A percentile compares a stretch with the other conserved stretches of the same genome.
Conservation (phyloP, 2,113 vertebrate species). For the Halcyon senegalensis region DNA sequence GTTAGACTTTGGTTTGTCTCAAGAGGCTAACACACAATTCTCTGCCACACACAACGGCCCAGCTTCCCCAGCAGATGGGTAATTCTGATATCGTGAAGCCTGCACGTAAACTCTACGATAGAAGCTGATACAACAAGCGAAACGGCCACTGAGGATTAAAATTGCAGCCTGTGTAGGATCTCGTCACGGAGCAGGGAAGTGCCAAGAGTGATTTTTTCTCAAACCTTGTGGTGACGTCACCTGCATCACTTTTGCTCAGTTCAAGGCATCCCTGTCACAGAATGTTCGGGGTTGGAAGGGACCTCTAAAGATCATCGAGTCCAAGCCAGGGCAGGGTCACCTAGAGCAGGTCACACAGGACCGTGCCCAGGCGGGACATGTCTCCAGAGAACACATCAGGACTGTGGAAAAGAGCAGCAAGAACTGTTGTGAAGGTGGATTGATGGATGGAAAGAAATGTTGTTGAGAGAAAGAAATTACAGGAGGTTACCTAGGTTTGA, state of each 20-base stretch:
- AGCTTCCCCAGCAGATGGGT: neutral
- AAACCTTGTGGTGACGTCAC: neutral
- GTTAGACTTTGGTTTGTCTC: neutral
- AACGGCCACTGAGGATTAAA: neutral
- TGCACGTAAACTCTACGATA: neutral
- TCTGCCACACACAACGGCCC: neutral
- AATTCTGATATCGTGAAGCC: neutral
- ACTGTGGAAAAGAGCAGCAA: neutral
- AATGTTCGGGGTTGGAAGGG: neutral
- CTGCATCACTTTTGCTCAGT: neutral
- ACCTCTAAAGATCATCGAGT: too few species aligned
- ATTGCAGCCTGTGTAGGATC: neutral
- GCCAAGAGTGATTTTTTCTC: neutral
- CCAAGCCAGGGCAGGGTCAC: too few species aligned
- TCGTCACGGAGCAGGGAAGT: neutral
- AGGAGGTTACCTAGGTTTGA: neutral
- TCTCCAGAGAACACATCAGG: neutral
- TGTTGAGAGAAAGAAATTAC: neutral
- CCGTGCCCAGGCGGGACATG: too few species aligned
- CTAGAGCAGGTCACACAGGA: too few species aligned
- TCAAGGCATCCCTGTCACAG: neutral
- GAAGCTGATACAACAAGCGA: neutral
- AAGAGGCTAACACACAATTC: neutral
- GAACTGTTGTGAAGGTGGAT: neutral
- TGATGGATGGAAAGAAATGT: neutral